Evolutionary conservation across 2,797 vertebrate genomes (phyloP), one percentile per base, ranked within the genome.

Genomic region (Cuculus canorus): DNA sequence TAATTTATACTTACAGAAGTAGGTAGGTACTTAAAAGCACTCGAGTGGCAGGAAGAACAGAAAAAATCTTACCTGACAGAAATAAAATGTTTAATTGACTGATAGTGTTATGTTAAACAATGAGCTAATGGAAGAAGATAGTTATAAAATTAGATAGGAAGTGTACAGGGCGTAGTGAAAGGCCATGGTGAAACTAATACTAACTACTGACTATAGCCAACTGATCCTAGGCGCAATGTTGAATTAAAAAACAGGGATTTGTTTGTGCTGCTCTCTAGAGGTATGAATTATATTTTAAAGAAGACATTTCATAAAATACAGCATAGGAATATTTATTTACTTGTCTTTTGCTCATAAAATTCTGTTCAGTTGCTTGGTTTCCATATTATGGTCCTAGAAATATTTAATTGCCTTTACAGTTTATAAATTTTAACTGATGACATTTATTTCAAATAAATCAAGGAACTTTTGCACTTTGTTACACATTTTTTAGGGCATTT

Each of bases 401-500:
- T 92, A 81, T 2, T 28, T 54, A 39, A 43, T 23, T 50, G 30
- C 5, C 13, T 80, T 54, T 87, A 57, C 3, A 68, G 30, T 68
- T 39, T 69, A 25, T 37, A 2, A 77, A 33, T 85, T 88, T 75
- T 56, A 81, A 37, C 50, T 52, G 25, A n/a, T 50, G 56, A 43
- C 3, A 16, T 87, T 79, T 70, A 76, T 87, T 94, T 94, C 61
- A 75, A 9, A 32, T 59, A 53, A 47, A 47, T 76, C 50, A 70
- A 72, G 66, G 12, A 66, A 66, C 75, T 82, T 56, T 79, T 94
- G 10, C 30, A 17, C 73, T 91, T 91, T 72, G 23, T 88, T 86
- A 57, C 35, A 14, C 94, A 25, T 92, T 89, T 91, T 17, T 97
- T 98, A 99, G 99, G 98, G 98, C 99, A 17, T 99, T 99, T 86